A percentile compares a stretch with the other conserved stretches of the same genome.
Evolutionary conservation across 1,140 invertebrate species (phyloP).

Genomic region (Musca vetustissima): DNA sequence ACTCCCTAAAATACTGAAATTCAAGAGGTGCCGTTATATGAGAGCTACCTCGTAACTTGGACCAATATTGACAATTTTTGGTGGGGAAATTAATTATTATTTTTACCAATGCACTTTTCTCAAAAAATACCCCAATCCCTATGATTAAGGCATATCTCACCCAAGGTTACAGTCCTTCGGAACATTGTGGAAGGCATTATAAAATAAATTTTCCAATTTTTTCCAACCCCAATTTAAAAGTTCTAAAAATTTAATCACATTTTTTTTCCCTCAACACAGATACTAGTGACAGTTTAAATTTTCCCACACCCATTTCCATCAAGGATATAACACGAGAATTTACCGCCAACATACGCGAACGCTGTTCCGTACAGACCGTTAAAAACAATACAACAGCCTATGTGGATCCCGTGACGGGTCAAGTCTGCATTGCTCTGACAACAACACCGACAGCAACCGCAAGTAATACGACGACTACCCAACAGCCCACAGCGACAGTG

Average conservation of each 20-base stretch:
- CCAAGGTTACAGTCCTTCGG: too few relatives aligned
- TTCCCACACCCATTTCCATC: slow-evolving; percentile 49
- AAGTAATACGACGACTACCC: too few relatives aligned
- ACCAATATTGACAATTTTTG: too few relatives aligned
- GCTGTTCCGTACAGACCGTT: slow-evolving; percentile 45
- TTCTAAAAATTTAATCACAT: background rate
- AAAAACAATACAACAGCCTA: slow-evolving; percentile 30
- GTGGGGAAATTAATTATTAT: too few relatives aligned
- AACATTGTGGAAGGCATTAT: too few relatives aligned
- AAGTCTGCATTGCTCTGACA: slow-evolving; percentile 24
- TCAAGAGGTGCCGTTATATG: too few relatives aligned
- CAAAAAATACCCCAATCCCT: too few relatives aligned
- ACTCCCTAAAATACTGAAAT: too few relatives aligned
- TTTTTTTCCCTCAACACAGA: slow-evolving; percentile 33
- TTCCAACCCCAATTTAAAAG: background rate
- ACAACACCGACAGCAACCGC: too few relatives aligned
- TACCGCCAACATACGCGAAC: slow-evolving; percentile 59
- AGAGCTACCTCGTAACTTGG: too few relatives aligned
- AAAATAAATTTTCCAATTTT: background rate
- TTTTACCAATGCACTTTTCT: too few relatives aligned
- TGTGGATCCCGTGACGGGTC: slow-evolving; percentile 18
- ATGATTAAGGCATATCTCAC: too few relatives aligned
- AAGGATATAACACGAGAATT: slow-evolving; percentile 62
- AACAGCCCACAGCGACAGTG: background rate
- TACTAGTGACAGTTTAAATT: slow-evolving; percentile 59